These are phyloP conservation scores for Machimus atricapillus DNA, from an alignment of 2,888 invertebrate species.

Conservation along the genomic window DNA sequence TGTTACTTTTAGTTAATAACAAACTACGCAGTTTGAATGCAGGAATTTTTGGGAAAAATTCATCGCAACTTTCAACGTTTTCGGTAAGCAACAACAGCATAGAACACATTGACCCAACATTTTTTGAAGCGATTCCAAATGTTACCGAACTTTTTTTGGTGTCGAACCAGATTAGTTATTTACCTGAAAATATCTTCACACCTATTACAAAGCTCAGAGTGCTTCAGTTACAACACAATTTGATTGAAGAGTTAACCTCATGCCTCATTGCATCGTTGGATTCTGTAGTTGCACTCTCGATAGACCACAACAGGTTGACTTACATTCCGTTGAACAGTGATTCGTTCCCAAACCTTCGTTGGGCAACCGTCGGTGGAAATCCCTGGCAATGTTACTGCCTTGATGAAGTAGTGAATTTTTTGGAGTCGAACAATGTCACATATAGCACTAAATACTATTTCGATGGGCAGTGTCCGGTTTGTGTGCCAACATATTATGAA, in stretches of 20 bases:
- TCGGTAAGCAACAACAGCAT: slow-evolving; percentile 53
- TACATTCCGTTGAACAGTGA: slow-evolving; percentile 54
- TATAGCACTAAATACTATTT: background rate
- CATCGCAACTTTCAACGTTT: slow-evolving; percentile 53
- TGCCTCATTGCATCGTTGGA: slow-evolving; percentile 39
- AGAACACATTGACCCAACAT: slow-evolving; percentile 51
- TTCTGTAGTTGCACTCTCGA: slow-evolving; percentile 51
- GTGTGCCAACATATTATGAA: slow-evolving; percentile 49
- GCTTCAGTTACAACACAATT: slow-evolving; percentile 56
- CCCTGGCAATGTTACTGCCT: slow-evolving; percentile 55
- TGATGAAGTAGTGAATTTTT: background rate
- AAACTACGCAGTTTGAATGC: slow-evolving; percentile 51
- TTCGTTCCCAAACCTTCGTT: slow-evolving; percentile 51
- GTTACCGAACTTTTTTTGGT: slow-evolving; percentile 53
- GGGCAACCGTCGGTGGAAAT: slow-evolving; percentile 57
- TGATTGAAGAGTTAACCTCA: slow-evolving; percentile 51
- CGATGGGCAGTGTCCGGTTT: slow-evolving; percentile 48
- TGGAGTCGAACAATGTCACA: background rate
- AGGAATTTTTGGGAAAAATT: slow-evolving; percentile 51
- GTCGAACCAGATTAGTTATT: slow-evolving; percentile 52
- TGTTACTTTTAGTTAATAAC: slow-evolving; percentile 55
- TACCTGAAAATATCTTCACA: slow-evolving; percentile 55
- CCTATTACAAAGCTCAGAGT: slow-evolving; percentile 55
- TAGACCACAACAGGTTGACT: slow-evolving; percentile 57
- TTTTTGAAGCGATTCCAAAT: slow-evolving; percentile 54